Conservation (phyloP, 1,140 invertebrate species). For the Zaprionus gabonicus region DNA sequence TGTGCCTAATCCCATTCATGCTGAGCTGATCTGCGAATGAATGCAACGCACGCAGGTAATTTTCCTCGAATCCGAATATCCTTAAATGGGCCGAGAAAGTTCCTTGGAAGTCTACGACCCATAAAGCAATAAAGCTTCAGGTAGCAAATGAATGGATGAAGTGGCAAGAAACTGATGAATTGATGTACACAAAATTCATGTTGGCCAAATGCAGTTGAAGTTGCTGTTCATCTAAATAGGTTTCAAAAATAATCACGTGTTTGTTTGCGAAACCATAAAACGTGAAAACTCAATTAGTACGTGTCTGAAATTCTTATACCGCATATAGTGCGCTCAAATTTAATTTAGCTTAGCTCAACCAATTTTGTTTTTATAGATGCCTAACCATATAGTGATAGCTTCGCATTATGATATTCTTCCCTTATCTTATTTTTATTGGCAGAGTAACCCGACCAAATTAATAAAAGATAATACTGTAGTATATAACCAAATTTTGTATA, state of each 20-base stretch:
- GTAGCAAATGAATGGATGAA: conserved; percentile 11
- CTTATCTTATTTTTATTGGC: neutral
- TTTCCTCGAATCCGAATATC: conserved; percentile 40
- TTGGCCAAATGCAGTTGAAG: neutral
- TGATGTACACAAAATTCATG: neutral
- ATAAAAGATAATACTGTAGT: neutral
- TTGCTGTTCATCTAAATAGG: conserved; percentile 30
- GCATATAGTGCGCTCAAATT: neutral
- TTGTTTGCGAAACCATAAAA: conserved; percentile 24
- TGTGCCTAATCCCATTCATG: conserved; percentile 64
- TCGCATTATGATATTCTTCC: neutral
- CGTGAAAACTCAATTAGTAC: conserved; percentile 36
- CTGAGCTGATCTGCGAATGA: conserved; percentile 4
- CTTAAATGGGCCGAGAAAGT: conserved; percentile 2
- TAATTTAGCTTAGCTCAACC: neutral
- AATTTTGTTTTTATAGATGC: neutral
- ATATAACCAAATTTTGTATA: neutral
- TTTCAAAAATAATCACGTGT: conserved; percentile 26
- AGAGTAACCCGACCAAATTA: neutral
- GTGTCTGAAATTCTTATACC: conserved; percentile 22
- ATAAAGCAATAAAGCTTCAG: conserved; percentile 28
- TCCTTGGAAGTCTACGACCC: conserved; percentile 27
- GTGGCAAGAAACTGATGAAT: neutral
- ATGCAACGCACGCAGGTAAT: conserved; percentile 28
- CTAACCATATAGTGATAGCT: conserved; percentile 1